A percentile compares a stretch with the other conserved stretches of the same genome.
phyloP scores from a whole-genome alignment of 2,888 invertebrate species.

The Siphlonurus alternatus region DNA sequence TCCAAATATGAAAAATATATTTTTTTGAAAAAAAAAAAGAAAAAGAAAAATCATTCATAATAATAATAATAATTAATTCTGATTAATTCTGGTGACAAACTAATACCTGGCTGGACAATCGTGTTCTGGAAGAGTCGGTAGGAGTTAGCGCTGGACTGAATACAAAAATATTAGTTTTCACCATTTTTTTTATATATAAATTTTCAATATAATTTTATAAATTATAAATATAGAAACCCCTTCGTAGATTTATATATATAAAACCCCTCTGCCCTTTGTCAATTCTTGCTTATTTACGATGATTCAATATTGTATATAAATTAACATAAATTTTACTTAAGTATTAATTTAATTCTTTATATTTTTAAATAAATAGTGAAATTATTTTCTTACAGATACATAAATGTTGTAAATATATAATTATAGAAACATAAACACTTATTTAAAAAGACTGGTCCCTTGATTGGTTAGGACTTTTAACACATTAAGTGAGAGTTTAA shows the following conservation, averaged over 20 bases:
- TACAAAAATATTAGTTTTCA: not conserved
- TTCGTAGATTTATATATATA: not conserved
- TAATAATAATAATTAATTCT: not conserved
- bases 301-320: no score
- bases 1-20: not conserved
- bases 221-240: not conserved
- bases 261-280: not conserved
- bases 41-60: no score
- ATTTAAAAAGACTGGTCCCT: no score
- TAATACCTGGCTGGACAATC: not conserved
- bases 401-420: not conserved
- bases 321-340: no score
- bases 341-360: no score
- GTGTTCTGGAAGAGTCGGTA: conserved; percentile 3
- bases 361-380: no score
- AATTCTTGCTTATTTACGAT: not conserved
- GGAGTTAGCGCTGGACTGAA: conserved; percentile 2
- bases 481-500: no score
- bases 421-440: not conserved
- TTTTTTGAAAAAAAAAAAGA: no score
- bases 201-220: not conserved
- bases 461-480: no score
- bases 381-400: no score
- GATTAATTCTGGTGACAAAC: not conserved
- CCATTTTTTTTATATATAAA: no score